Evolutionary conservation across 1,140 invertebrate genomes (phyloP).

Genomic region (Lordiphosa collinella): DNA sequence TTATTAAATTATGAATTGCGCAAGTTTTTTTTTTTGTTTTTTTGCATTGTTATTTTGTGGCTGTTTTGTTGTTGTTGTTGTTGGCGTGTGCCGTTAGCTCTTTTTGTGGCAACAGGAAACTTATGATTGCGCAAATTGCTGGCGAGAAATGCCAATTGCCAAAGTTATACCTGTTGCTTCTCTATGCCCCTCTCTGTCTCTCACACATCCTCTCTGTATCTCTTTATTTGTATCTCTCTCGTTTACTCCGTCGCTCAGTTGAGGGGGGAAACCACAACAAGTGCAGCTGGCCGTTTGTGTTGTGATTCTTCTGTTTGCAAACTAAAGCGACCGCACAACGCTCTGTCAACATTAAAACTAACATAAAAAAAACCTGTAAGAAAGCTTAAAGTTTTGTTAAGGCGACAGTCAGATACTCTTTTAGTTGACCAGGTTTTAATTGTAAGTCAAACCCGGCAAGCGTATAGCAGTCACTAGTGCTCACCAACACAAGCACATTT

Average conservation of each 20-base stretch:
- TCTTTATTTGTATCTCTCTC: neutral
- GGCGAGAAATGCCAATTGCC: slow-evolving; percentile 61
- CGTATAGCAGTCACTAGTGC: too few relatives aligned
- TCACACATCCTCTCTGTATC: neutral
- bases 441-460: too few relatives aligned
- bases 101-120: slow-evolving; percentile 62
- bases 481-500: too few relatives aligned
- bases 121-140: slow-evolving; percentile 72
- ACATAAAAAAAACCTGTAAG: neutral
- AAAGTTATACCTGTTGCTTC: slow-evolving; percentile 39
- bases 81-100: slow-evolving; percentile 58
- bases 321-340: slow-evolving; percentile 3
- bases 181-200: slow-evolving; percentile 8
- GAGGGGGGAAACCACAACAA: slow-evolving; percentile 26
- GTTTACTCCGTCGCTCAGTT: neutral
- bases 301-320: slow-evolving; percentile 36
- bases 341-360: slow-evolving; percentile 28
- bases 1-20: slow-evolving; percentile 62
- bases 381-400: neutral
- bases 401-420: too few relatives aligned
- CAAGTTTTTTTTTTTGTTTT: slow-evolving; percentile 45
- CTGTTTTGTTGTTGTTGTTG: slow-evolving; percentile 16
- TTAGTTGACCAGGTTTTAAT: too few relatives aligned
- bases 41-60: slow-evolving; percentile 40
- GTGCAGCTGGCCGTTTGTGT: slow-evolving; percentile 28